Evolutionary conservation across 1,140 invertebrate genomes (phyloP), one percentile per base, ranked within the genome.

Genomic region (Augochlora pura): DNA sequence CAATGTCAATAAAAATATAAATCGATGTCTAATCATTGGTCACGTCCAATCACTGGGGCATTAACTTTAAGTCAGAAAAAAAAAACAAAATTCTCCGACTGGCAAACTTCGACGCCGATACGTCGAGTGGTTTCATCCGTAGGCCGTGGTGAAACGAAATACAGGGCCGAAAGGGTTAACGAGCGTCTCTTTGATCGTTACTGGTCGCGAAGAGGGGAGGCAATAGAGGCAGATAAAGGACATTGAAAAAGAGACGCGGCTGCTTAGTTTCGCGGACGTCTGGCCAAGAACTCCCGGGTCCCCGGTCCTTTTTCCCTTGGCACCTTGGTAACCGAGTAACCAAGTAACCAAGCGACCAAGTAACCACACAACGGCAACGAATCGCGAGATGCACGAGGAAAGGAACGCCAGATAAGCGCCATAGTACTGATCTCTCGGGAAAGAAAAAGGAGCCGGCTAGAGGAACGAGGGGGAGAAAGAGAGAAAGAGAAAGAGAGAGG

Each of bases 261-360:
- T 27, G 46, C 38, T 67, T 59, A 69, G 74, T 69, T 76, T 76
- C 65, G 52, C 67, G 27, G 67, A 71, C 42, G 63, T 46, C 76
- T 14, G 25, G 0, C 32, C 10, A 38, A 59, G 64, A 39, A 60
- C 25, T 39, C 23, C 32, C 5, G 49, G 49, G 1, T 0, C 16
- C 16, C 12, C 25, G 38, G 63, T 63, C 71, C 77, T 84, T 87
- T 83, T 81, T 74, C 67, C 78, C 38, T 5, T 52, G 14, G 21
- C 54, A 62, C 77, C 62, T 73, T n/a, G 63, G 70, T 79, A 79
- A 79, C 77, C 77, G 77, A 79, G 77, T 79, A 79, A 79, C 78
- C 65, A 81, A 71, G 77, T 87, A 88, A 88, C 86, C 85, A 86
- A 88, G 85, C 85, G 85, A 88, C 86, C 87, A 87, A 88, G 80